Base-by-base conservation (phyloP, 2,113 vertebrate species). In the Calcarius ornatus region DNA sequence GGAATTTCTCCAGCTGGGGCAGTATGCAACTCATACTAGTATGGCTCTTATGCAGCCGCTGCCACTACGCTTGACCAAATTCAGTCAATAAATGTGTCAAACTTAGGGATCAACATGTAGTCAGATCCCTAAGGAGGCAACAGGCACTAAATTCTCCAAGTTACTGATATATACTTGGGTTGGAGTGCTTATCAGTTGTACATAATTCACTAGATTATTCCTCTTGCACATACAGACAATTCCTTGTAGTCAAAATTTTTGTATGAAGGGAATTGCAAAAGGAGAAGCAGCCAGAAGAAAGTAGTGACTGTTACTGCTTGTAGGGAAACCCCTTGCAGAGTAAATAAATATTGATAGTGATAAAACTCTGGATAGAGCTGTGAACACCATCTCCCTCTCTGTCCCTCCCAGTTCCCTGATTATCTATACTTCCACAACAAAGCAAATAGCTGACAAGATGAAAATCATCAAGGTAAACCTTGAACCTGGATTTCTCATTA, bases 91-190 rank as follows among this genome's bases (percentile, higher is more conserved):
- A 63, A 76, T 38, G 12, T 31, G 11, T 79, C 23, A 88, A 77
- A 78, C 2, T 0, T 0, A 13, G n/a, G n/a, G n/a, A n/a, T n/a
- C n/a, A n/a, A n/a, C n/a, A 50, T 61, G 28, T 25, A 70, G 12
- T 60, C 51, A 78, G 57, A 69, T 42, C 18, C 20, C 28, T 50
- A 73, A 7, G 8, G 54, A 16, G 33, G 54, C 81, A 91, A 75
- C 27, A 57, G 35, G 11, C 16, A 24, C 38, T 59, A 47, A 78
- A 71, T 71, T 92, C 28, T 78, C 37, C 17, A 40, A 51, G 40
- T 71, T 75, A 38, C 8, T 64, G 31, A 33, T 3, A 10, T n/a
- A 35, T 40, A 47, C 24, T 59, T 63, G 47, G 27, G 17, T 7
- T 54, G 51, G 63, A 81, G 19, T 28, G 13, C 6, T 84, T 57